Evolutionary conservation across 2,888 invertebrate genomes (phyloP), one percentile per base, ranked within the genome.

Genomic region (Drosophila emarginata): DNA sequence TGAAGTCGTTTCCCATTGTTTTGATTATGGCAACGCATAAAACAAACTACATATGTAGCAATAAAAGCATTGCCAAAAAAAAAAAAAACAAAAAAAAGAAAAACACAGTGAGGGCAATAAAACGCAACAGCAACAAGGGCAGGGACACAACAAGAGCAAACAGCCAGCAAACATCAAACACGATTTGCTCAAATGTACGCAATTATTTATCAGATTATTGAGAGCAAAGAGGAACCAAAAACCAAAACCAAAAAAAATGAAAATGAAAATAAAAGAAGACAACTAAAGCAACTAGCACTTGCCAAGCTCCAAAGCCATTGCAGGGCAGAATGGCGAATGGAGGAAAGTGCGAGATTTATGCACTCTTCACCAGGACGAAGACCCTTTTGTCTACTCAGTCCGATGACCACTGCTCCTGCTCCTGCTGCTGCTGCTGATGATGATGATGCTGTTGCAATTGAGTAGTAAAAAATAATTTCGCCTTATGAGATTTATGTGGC

Each of bases 151-250:
- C 70, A 71, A 76, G 74, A 78, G 84, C 79, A 72, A 67, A 78
- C 37, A 37, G 37, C 37, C 37, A 88, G 78, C 79, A 88, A 89
- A 88, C 89, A 85, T 85, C 89, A 88, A 90, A 90, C 90, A 90
- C 89, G 88, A 87, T 89, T 90, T 89, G 79, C 78, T 74, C 89
- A 89, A 90, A 90, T 90, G 90, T 90, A 85, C 81, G 90, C 90
- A 90, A 90, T 90, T 90, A 90, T 90, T 90, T 90, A 90, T 89
- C 87, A 77, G 71, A 76, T 78, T 76, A 76, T 76, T 66, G 74
- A 61, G 74, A 69, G 63, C 63, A 52, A 32, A 26, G 61, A 21
- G 64, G 40, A 64, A 51, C 52, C 36, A 56, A 63, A 70, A 28
- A 14, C 23, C 12, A 37, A 37, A 37, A 37, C 12, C n/a, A 15